These are phyloP conservation scores for Willowsia nigromaculata DNA, from an alignment of 2,888 invertebrate genomes.

Conservation along the genomic window DNA sequence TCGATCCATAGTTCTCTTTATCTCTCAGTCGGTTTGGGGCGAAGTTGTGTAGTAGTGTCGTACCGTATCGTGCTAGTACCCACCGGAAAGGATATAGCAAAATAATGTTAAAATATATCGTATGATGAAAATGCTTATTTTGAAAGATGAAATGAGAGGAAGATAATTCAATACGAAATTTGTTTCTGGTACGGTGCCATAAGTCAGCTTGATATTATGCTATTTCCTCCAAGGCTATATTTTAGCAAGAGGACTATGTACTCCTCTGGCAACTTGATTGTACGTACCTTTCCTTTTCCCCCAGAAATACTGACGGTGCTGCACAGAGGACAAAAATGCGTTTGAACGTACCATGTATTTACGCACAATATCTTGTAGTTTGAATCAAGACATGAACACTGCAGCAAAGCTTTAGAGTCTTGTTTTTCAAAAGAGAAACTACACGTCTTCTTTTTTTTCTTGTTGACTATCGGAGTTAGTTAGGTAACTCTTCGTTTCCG, in stretches of 20 bases:
- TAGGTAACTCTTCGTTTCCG: neutral
- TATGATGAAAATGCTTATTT: slow-evolving; percentile 28
- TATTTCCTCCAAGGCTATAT: neutral
- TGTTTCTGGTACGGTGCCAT: slow-evolving; percentile 39
- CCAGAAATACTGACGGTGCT: neutral
- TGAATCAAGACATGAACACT: neutral
- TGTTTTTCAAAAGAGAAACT: slow-evolving; percentile 30
- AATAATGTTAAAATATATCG: slow-evolving; percentile 15
- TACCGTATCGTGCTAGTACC: neutral
- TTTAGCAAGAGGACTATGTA: neutral
- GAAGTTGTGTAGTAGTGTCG: neutral
- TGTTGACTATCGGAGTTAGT: neutral
- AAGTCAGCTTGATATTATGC: slow-evolving; percentile 40
- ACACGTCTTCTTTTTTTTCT: neutral
- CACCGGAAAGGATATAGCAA: slow-evolving; percentile 7
- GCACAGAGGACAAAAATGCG: neutral
- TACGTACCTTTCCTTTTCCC: neutral
- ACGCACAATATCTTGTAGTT: neutral
- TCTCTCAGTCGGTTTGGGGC: too few relatives aligned
- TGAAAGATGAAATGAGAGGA: slow-evolving; percentile 48
- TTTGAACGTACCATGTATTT: neutral
- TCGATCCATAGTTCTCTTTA: slow-evolving; percentile 56
- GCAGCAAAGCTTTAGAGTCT: neutral
- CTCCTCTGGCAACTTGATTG: neutral
- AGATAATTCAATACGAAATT: slow-evolving; percentile 58